A percentile compares a stretch with the other conserved stretches of the same genome.
phyloP scores from a whole-genome alignment of 2,113 vertebrate species.

The Cardinalis cardinalis region DNA sequence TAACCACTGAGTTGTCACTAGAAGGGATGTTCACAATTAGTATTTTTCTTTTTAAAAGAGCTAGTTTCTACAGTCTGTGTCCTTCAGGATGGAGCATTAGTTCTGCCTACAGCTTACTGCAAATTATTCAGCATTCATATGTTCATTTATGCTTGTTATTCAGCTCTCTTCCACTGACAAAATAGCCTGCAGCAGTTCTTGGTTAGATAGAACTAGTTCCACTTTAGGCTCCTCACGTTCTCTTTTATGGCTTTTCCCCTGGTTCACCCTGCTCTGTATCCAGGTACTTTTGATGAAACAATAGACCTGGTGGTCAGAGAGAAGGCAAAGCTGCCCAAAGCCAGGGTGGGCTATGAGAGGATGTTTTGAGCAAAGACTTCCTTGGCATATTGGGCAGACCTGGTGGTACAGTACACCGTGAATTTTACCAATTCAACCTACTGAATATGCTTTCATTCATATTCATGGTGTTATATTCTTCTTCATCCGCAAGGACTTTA shows the following conservation, averaged over 20 bases:
- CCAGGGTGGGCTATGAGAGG: accelerated
- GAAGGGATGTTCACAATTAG: background rate
- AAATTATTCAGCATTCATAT: constrained; percentile 35
- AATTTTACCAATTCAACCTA: background rate
- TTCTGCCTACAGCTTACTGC: constrained; percentile 26
- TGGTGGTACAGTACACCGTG: background rate
- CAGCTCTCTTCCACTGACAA: constrained; percentile 29
- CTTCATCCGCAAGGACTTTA: background rate
- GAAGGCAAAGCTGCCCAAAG: background rate
- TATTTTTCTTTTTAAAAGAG: constrained; percentile 7
- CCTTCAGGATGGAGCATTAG: constrained; percentile 21
- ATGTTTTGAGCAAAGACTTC: background rate
- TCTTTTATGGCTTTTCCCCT: background rate
- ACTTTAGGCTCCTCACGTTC: background rate
- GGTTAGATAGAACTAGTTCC: constrained; percentile 35
- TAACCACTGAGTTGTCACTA: background rate
- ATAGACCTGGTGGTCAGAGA: background rate
- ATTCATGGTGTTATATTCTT: background rate
- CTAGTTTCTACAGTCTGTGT: background rate
- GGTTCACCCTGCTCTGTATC: background rate
- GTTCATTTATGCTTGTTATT: constrained; percentile 42
- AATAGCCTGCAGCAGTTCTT: constrained; percentile 34
- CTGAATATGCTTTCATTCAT: background rate
- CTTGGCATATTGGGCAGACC: background rate
- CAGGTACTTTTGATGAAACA: background rate